These are phyloP conservation scores for Eueides isabella DNA, from an alignment of 1,140 invertebrate species.

Conservation along the genomic window DNA sequence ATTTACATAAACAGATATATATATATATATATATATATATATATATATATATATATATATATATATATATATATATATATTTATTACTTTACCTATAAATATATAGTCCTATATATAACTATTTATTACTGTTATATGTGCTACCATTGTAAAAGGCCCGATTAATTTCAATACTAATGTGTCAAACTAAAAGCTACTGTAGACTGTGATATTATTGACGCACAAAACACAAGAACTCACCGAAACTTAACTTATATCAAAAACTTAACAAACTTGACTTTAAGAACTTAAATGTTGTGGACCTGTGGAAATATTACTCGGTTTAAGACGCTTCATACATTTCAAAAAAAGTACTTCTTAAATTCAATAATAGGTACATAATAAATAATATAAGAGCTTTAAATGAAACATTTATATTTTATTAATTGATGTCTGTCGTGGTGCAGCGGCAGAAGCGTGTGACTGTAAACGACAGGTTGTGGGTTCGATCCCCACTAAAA, in stretches of 20 bases:
- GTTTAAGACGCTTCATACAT: background rate
- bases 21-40: no score
- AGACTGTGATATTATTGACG: constrained; percentile 41
- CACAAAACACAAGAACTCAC: constrained; percentile 46
- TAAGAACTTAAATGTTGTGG: constrained; percentile 61
- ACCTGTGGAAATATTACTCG: constrained; percentile 58
- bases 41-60: background rate
- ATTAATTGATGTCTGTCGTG: no score
- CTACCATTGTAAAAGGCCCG: constrained; percentile 13
- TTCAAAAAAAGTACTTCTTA: background rate
- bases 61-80: background rate
- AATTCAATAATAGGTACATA: no score
- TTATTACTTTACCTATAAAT: background rate
- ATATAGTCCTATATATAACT: background rate
- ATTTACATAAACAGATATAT: no score
- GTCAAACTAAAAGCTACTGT: constrained; percentile 12
- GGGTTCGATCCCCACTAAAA: no score
- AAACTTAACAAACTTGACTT: constrained; percentile 34
- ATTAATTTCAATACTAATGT: constrained; percentile 24
- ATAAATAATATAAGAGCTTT: no score
- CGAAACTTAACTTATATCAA: constrained; percentile 41
- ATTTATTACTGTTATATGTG: constrained; percentile 11
- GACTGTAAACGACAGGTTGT: no score
- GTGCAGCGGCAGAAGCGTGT: no score
- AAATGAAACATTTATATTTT: no score